Evolutionary conservation across 1,140 invertebrate genomes (phyloP), one percentile per base, ranked within the genome.

Genomic region (Trichoplusia ni): DNA sequence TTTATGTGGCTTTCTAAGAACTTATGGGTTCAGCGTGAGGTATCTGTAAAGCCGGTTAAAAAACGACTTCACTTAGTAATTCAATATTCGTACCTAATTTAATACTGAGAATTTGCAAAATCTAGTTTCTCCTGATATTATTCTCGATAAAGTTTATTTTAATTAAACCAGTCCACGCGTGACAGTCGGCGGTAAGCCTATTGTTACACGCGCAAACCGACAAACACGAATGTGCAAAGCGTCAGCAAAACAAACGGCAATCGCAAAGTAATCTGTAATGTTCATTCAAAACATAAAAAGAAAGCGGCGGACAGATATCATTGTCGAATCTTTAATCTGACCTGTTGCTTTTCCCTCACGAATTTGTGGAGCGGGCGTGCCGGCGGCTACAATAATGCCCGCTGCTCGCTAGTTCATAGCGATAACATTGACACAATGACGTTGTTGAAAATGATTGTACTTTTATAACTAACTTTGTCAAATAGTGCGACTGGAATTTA

Each of bases 281-380:
- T 35, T 51, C 31, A 35, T 35, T 51, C 16, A 35, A 51, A 35
- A 6, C 9, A 23, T 51, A 51, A 29, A 51, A 51, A 51, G 47
- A 33, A 33, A 29, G 11, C 14, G 29, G 16, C n/a, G 4, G 13
- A 7, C 47, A 23, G 27, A 19, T 51, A 31, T 51, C 31, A 4
- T 6, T 19, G 1, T 23, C 19, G 29, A 33, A 51, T 51, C 47
- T 51, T 13, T 35, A 51, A 33, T 47, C 11, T 23, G 47, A 51
- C 47, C 47, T 51, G 47, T 51, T 51, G 47, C 47, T 33, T 27
- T n/a, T n/a, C n/a, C 11, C 47, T 51, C 47, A 35, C 47, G 47
- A 35, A 35, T 21, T 51, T 16, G n/a, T n/a, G n/a, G n/a, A n/a
- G n/a, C n/a, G 11, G 16, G 1, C 38, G 47, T 35, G 13, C 51